A percentile compares a stretch with the other conserved stretches of the same genome.
Evolutionary conservation across 2,113 vertebrate species (phyloP).

Genomic region (Chaetodon trifascialis): DNA sequence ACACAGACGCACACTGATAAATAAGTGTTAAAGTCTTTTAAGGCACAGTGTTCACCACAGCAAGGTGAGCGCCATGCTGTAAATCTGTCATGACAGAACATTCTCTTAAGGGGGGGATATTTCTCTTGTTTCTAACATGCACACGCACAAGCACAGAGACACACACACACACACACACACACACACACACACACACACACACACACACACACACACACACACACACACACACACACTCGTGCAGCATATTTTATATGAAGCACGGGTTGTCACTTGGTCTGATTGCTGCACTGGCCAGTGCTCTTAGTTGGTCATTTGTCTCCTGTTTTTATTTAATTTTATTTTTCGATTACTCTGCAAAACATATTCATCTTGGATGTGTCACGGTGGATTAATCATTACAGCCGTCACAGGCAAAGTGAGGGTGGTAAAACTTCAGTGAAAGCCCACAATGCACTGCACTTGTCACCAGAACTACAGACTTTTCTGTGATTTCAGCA

Average conservation of each 20-base stretch:
- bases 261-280: slow-evolving; percentile 59
- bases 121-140: slow-evolving; percentile 56
- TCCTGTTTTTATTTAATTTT: slow-evolving; percentile 67
- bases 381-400: slow-evolving; percentile 62
- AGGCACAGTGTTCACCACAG: slow-evolving; percentile 68
- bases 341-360: slow-evolving; percentile 66
- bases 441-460: not conserved
- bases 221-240: slow-evolving; percentile 10
- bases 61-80: slow-evolving; percentile 66
- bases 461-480: not conserved
- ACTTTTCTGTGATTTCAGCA: slow-evolving; percentile 23
- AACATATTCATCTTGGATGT: slow-evolving; percentile 66
- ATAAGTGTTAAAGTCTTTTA: slow-evolving; percentile 75
- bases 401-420: slow-evolving; percentile 37
- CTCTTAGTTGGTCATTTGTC: slow-evolving; percentile 74
- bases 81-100: slow-evolving; percentile 73
- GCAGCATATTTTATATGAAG: slow-evolving; percentile 44
- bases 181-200: slow-evolving; percentile 2
- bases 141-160: slow-evolving; percentile 8
- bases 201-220: not conserved
- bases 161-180: slow-evolving; percentile 23
- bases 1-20: slow-evolving; percentile 54
- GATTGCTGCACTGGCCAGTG: slow-evolving; percentile 58
- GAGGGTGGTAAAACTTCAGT: slow-evolving; percentile 57
- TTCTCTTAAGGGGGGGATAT: slow-evolving; percentile 52